Conservation (phyloP, 2,113 vertebrate genomes). For the Nanorana parkeri region DNA sequence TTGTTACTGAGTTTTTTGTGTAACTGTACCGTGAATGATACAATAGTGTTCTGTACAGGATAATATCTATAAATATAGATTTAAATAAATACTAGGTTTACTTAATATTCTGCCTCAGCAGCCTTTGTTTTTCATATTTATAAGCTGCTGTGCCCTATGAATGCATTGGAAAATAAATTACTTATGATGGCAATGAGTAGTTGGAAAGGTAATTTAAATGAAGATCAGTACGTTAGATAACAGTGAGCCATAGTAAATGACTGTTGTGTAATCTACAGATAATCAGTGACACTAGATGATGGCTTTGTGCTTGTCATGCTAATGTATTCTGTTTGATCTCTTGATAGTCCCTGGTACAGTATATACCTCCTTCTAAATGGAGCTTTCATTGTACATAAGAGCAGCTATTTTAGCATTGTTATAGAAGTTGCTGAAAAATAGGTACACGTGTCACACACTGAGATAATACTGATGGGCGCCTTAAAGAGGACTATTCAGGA, state of each 20-base stretch:
- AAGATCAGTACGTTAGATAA: slow-evolving; percentile 55
- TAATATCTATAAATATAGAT: background rate
- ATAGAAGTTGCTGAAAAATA: too few relatives aligned
- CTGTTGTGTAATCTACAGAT: slow-evolving; percentile 52
- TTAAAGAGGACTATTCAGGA: too few relatives aligned
- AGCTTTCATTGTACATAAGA: too few relatives aligned
- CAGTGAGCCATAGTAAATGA: slow-evolving; percentile 44
- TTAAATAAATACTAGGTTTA: slow-evolving; percentile 39
- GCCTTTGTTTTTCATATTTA: slow-evolving; percentile 58
- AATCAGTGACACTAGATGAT: slow-evolving; percentile 44
- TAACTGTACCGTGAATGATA: too few relatives aligned
- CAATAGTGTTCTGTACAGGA: background rate
- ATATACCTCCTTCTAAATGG: background rate
- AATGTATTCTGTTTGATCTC: slow-evolving; percentile 22
- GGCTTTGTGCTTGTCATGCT: slow-evolving; percentile 12
- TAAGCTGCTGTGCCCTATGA: slow-evolving; percentile 61
- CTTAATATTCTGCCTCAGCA: slow-evolving; percentile 64
- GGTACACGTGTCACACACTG: too few relatives aligned
- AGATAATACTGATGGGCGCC: too few relatives aligned
- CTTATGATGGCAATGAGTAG: slow-evolving; percentile 56
- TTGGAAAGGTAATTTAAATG: slow-evolving; percentile 58
- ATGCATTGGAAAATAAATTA: slow-evolving; percentile 58
- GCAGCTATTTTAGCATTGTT: too few relatives aligned
- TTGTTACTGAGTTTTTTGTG: too few relatives aligned
- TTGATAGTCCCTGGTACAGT: background rate